These are phyloP conservation scores for Physella acuta DNA, from an alignment of 1,140 invertebrate genomes.

Conservation along the genomic window DNA sequence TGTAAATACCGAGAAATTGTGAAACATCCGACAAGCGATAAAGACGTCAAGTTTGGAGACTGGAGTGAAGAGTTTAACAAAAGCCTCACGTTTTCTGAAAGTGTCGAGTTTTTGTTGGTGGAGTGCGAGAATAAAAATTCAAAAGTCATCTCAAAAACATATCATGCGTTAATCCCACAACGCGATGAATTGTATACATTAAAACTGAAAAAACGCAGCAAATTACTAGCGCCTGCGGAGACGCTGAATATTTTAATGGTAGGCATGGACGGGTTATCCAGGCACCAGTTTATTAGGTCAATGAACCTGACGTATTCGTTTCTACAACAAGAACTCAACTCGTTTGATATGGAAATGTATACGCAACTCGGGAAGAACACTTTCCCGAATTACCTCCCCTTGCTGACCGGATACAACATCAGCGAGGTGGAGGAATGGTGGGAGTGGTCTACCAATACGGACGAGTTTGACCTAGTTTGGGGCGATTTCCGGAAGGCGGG, in stretches of 20 bases:
- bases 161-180: not conserved
- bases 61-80: not conserved
- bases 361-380: not conserved
- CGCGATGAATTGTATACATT: not conserved
- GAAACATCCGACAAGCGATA: not conserved
- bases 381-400: not conserved
- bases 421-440: not conserved
- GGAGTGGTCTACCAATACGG: not conserved
- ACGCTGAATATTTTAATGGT: conserved; percentile 5
- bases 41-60: not conserved
- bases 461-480: not conserved
- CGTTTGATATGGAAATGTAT: not conserved
- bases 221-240: not conserved
- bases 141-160: not conserved
- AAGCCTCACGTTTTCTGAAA: not conserved
- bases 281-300: not conserved
- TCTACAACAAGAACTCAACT: not conserved
- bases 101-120: not conserved
- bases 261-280: not conserved
- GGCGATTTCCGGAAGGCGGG: not conserved
- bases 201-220: not conserved
- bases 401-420: not conserved
- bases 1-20: conserved; percentile 23
- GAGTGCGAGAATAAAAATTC: not conserved
- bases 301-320: not conserved